Conservation (phyloP, 2,113 vertebrate genomes). For the Eubucco bourcierii region DNA sequence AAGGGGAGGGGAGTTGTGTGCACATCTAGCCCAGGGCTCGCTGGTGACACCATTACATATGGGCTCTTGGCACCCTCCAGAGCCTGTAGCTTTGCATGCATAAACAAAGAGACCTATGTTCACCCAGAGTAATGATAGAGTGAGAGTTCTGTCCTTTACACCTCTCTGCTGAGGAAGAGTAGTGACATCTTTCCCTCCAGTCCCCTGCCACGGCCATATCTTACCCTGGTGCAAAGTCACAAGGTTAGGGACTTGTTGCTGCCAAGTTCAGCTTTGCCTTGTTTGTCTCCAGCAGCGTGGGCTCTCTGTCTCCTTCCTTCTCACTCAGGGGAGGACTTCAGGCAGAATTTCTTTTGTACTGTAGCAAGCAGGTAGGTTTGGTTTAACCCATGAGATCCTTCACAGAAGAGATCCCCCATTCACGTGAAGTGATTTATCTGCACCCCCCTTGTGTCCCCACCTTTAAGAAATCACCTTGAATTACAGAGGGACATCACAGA, state of each 20-base stretch:
- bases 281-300: constrained; percentile 17
- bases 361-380: constrained; percentile 50
- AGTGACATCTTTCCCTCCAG: neutral
- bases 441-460: neutral
- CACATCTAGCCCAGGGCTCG: neutral
- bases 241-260: constrained; percentile 5
- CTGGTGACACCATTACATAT: neutral
- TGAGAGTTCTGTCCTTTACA: neutral
- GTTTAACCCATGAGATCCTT: neutral
- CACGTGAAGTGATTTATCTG: neutral
- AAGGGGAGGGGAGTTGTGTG: neutral
- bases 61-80: constrained; percentile 17
- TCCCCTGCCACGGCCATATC: neutral
- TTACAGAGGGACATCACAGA: constrained; percentile 16
- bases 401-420: neutral
- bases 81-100: neutral
- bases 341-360: constrained; percentile 30
- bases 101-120: constrained; percentile 2
- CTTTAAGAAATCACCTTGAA: constrained; percentile 8
- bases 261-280: constrained; percentile 56
- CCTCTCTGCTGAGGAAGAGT: neutral
- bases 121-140: neutral
- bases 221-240: constrained; percentile 30
- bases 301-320: neutral
- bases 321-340: neutral